phyloP scores from a whole-genome alignment of 2,888 invertebrate genomes.

The Atrina japonica region DNA sequence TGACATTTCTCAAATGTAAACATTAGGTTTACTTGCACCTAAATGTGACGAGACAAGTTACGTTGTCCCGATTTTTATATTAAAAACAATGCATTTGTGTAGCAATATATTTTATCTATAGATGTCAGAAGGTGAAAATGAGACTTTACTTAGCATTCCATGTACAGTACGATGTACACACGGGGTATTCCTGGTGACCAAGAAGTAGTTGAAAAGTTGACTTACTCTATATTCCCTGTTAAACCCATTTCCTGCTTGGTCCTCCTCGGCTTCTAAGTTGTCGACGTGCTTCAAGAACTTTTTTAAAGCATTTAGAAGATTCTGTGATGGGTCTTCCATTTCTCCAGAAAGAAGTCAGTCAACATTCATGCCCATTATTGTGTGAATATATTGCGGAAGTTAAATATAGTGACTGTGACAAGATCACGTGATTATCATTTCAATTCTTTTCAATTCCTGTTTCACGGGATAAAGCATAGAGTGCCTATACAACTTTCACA shows the following conservation, averaged over 20 bases:
- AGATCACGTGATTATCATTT: conserved; percentile 12
- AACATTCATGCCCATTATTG: background rate
- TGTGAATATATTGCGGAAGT: conserved; percentile 24
- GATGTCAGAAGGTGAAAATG: no score
- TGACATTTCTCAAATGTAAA: no score
- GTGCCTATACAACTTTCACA: no score
- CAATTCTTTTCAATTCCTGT: conserved; percentile 27
- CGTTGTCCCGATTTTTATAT: no score
- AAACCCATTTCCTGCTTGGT: conserved; percentile 66
- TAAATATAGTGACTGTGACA: conserved; percentile 4
- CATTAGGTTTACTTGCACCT: no score
- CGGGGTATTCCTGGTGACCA: no score
- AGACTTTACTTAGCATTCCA: no score
- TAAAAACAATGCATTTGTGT: no score
- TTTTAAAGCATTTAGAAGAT: conserved; percentile 53
- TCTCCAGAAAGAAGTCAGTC: background rate
- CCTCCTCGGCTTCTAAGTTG: conserved; percentile 57
- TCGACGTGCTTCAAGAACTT: conserved; percentile 65
- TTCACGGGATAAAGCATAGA: background rate
- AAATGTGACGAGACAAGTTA: no score
- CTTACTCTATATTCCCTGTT: conserved; percentile 68
- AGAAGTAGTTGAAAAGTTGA: no score
- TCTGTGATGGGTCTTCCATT: conserved; percentile 38
- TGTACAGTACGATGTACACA: no score
- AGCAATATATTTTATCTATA: no score